Base-by-base conservation (phyloP, 2,888 invertebrate species). In the Caenorhabditis sp. region DNA sequence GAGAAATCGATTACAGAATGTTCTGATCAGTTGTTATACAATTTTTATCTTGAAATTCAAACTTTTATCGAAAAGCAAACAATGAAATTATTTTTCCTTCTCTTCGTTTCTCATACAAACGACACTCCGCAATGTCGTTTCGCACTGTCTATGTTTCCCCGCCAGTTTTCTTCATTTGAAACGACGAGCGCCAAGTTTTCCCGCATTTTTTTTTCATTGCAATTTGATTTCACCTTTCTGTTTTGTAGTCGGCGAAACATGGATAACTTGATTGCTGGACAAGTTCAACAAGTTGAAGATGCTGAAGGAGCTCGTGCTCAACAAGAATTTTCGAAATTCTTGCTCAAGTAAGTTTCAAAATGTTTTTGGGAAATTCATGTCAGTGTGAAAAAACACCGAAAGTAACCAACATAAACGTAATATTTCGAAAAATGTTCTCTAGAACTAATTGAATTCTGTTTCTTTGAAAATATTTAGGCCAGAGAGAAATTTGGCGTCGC, bases 251-350 rank as follows among this genome's bases (percentile, higher is more conserved):
- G 3, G 12, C 17, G 43, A 43, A 31, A 54, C 23, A 78, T 78
- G 78, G 73, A 76, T n/a, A 67, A 67, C 62, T 54, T 78, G 12
- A 66, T 69, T 52, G 64, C 63, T 53, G 70, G 72, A 12, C 76
- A 73, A 21, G 77, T 76, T 23, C 76, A 79, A 60, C 69, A 78
- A 58, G 74, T 75, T 43, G 93, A 92, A 87, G 97, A 97, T 89
- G 94, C 94, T 87, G 93, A 97, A 82, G 96, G 95, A 80, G 92
- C 94, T 50, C 92, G 95, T 69, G 95, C 95, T 88, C 97, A 97
- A 89, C 95, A 95, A 89, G 90, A 96, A 53, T 97, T 97, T 89
- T 95, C 95, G 88, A 95, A 95, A 89, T 97, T 97, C 87, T 91
- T 97, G 27, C 94, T 95, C 89, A 95, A 95, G 94, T 96, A 84